Evolutionary conservation across 2,113 vertebrate species (phyloP), one percentile per base, ranked within the genome.

Genomic region (Corythornis vintsioides): DNA sequence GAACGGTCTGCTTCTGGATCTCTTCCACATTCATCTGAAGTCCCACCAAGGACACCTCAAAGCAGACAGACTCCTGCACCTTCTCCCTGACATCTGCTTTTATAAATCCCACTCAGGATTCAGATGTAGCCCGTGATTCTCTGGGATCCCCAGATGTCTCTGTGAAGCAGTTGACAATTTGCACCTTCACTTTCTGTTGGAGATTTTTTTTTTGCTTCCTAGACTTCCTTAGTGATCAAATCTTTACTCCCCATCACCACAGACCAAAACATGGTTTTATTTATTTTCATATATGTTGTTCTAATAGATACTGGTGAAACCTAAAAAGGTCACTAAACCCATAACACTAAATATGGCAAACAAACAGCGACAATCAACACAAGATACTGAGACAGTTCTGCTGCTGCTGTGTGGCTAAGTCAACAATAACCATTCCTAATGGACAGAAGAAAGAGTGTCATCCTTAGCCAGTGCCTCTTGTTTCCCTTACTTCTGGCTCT

Each of bases 401-500:
- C 42, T 11, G 15, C 17, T 77, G 55, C 8, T 40, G 10, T 45
- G 15, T 42, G 38, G n/a, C 29, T 52, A 47, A 38, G 17, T 55
- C 11, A n/a, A n/a, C 5, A 7, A 17, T 17, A 19, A 21, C 53
- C 29, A 8, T 28, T 35, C 26, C 17, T 24, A 47, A 21, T 13
- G 19, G 22, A 17, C 47, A 63, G 56, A 67, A 60, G 38, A 47
- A 90, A 59, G 24, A 57, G 24, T 57, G 29, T 60, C 35, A 45
- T 6, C 22, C 8, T 43, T 52, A 45, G 31, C 7, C 20, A 56
- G 15, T 55, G 43, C 1, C 9, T 60, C 31, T 67, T 0, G 0
- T 57, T 85, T 61, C 31, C 31, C 3, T n/a, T 45, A 13, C 17
- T 74, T 66, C 65, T 78, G 48, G 15, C 38, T 71, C 24, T 5